Evolutionary conservation across 2,888 invertebrate genomes (phyloP).

Genomic region (Cyclophora albipunctata): DNA sequence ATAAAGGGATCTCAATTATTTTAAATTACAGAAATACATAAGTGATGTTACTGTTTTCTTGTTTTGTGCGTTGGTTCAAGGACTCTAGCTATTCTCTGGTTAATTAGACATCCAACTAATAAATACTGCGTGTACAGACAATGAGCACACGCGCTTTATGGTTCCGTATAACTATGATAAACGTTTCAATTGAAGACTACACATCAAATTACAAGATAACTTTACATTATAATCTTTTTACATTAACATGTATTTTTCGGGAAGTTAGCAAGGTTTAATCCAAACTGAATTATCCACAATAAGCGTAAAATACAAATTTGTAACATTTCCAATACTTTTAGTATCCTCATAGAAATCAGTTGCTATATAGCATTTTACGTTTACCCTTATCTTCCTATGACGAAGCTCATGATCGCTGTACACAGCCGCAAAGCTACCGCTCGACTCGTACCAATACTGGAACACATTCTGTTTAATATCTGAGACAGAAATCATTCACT

Average conservation of each 20-base stretch:
- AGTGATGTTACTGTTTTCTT: too few species aligned
- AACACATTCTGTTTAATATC: slow-evolving; percentile 41
- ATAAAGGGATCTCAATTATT: too few species aligned
- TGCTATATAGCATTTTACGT: slow-evolving; percentile 60
- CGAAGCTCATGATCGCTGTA: slow-evolving; percentile 67
- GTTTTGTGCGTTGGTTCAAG: too few species aligned
- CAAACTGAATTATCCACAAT: slow-evolving; percentile 24
- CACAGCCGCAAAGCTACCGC: slow-evolving; percentile 51
- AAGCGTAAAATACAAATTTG: slow-evolving; percentile 67
- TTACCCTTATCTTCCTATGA: slow-evolving; percentile 69
- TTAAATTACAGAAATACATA: too few species aligned
- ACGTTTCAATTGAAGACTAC: too few species aligned
- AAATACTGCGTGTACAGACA: too few species aligned
- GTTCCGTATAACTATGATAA: too few species aligned
- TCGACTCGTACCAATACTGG: slow-evolving; percentile 44
- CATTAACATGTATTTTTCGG: background rate
- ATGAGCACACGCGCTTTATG: too few species aligned
- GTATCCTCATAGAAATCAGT: slow-evolving; percentile 64
- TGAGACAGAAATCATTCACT: slow-evolving; percentile 20
- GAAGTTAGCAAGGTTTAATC: background rate
- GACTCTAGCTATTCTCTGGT: too few species aligned
- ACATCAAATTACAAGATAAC: too few species aligned
- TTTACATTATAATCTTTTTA: background rate
- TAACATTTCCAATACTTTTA: slow-evolving; percentile 71
- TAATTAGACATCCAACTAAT: too few species aligned